Evolutionary conservation across 2,888 invertebrate genomes (phyloP).

Genomic region (Nephrocerus scutellatus): DNA sequence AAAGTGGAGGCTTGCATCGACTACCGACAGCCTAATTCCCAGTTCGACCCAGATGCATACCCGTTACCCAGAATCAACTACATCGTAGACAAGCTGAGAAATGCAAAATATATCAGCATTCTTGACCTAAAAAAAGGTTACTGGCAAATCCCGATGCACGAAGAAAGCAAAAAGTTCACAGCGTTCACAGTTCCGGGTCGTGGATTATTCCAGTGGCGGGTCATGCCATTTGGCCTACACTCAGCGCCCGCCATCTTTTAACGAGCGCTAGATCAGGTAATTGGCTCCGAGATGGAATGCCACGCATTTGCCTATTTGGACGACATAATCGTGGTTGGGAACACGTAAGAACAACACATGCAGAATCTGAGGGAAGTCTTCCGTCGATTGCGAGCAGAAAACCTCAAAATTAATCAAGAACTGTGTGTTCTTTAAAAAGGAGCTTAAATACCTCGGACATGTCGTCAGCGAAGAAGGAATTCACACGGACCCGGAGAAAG

Average conservation of each 20-base stretch:
- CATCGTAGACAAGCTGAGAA: background rate
- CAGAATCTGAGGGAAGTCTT: conserved; percentile 1
- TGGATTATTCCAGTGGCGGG: background rate
- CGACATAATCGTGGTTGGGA: conserved; percentile 1
- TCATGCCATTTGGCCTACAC: background rate
- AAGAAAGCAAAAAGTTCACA: background rate
- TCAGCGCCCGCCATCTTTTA: conserved; percentile 3
- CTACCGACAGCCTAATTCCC: conserved; percentile 2
- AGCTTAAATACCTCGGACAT: conserved; percentile 1
- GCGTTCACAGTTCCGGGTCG: conserved; percentile 4
- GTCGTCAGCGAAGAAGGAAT: background rate
- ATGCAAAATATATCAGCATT: background rate
- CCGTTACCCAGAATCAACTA: conserved; percentile 1
- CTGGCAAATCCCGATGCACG: conserved; percentile 2
- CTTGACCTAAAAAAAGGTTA: conserved; percentile 6
- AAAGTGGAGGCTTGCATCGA: conserved; percentile 3
- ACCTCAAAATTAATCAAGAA: background rate
- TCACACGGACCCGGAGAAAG: conserved; percentile 7
- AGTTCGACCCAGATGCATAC: background rate
- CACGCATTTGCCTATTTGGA: conserved; percentile 1
- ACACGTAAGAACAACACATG: background rate
- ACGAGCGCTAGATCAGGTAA: background rate
- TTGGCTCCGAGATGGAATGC: background rate
- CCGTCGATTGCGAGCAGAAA: background rate
- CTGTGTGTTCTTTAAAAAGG: background rate